Evolutionary conservation across 1,140 invertebrate genomes (phyloP), one percentile per base, ranked within the genome.

Genomic region (Magallana angulata): DNA sequence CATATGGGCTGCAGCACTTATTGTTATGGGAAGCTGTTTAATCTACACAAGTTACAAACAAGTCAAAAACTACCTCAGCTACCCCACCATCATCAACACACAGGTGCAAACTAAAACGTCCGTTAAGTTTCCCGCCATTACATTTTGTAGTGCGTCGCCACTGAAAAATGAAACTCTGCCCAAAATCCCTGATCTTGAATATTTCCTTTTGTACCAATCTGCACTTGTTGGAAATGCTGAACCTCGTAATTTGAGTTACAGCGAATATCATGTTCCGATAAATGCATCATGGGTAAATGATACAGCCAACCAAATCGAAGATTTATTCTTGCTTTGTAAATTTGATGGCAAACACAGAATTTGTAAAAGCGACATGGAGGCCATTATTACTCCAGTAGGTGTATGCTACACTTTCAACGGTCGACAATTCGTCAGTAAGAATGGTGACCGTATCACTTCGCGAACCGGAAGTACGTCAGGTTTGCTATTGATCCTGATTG

Each of bases 391-490:
- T n/a, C 62, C 85, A 56, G 18, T 71, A 12, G 88, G 88, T 12
- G 56, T 59, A n/a, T 89, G 88, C 68, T 89, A 80, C 48, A 85
- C 88, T 11, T 89, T 80, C 30, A 87, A 89, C 24, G 71, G 58
- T 58, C 57, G 68, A 8, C 16, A 86, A 48, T 57, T 81, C 30
- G 64, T n/a, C 0, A 24, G 36, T 30, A 30, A 76, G 36, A 71
- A 87, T 84, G 56, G n/a, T 7, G 1, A 57, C 57, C 48, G n/a
- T 14, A 62, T 71, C 5, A 64, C 59, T 4, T 86, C 82, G 12
- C 58, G 58, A 36, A 89, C 88, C n/a, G 88, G 88, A 60, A 86
- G 85, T 59, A 57, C 68, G 0, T 64, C 82, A 16, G 82, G 85
- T 4, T 56, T 87, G 4, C 76, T 68, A 16, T 87, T 89, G n/a